Evolutionary conservation across 2,113 vertebrate species (phyloP), one percentile per base, ranked within the genome.

Genomic region (Castor canadensis): DNA sequence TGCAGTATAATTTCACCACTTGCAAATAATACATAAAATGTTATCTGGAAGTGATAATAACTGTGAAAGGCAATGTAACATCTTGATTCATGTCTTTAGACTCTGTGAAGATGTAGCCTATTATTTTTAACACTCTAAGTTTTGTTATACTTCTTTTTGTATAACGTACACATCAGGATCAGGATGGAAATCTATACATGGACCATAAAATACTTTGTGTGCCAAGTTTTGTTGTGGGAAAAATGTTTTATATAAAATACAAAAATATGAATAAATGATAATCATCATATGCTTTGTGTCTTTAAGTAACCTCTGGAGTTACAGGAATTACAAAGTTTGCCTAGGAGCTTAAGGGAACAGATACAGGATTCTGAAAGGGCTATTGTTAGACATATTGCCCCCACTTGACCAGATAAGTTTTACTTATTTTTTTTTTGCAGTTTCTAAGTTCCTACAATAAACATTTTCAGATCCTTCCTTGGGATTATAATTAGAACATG

Each of bases 81-180:
- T 94, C 93, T 80, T 28, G 5, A 92, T 79, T 82, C 35, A 67
- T 73, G 5, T 93, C 16, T 96, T 95, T 19, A 67, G 72, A 28
- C 30, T 96, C 72, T 71, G 52, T 52, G 54, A 60, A 86, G 89
- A 96, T 30, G 56, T 77, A 82, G 64, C 28, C 79, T 95, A 32
- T 66, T 95, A 66, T 83, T 97, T 96, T 19, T 45, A 91, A 67
- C 9, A 91, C 35, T 71, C 6, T 82, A 56, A 88, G 35, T 89
- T 85, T 19, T 19, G 26, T 91, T 45, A 3, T 3, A 82, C 1
- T 94, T 15, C 45, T 56, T 89, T 60, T 88, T 79, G 3, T 28
- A 89, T 60, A 16, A 15, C n/a, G 83, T 94, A 87, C n/a, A 38
- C 9, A 93, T 26, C 35, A 89, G 5, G 5, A 58, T 58, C n/a